Evolutionary conservation across 2,113 vertebrate genomes (phyloP), one percentile per base, ranked within the genome.

Genomic region (Carassius carassius): DNA sequence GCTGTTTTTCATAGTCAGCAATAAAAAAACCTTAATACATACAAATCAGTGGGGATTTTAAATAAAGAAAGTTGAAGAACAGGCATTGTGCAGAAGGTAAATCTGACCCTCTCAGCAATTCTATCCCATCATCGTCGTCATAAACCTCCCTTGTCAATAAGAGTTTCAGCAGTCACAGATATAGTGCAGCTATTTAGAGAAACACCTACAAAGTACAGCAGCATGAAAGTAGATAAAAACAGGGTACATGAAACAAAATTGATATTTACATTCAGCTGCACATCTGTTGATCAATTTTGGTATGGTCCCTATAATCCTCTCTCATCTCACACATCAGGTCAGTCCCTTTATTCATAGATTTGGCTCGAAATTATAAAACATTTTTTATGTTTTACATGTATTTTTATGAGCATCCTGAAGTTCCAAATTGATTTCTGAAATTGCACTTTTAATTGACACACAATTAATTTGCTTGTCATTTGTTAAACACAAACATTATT

Each of bases 251-350:
- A 67, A 85, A 51, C 49, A 87, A 83, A 75, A 78, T 54, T 86
- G 16, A 78, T 90, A 92, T 93, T 77, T 92, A 93, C 91, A 92
- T 63, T 79, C 65, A 90, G 89, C 90, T 91, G 21, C 81, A 84
- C 58, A 17, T 79, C 81, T 84, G 82, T 14, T 88, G 91, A 88
- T 92, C 90, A 85, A 79, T 90, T 94, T 94, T 93, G 92, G 93
- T 93, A 90, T 91, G 83, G 74, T 91, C 58, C 87, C 62, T 60
- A 60, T n/a, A 32, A 73, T 81, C 80, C 75, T 67, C 84, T 72
- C 76, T 35, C 37, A 49, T 80, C 60, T 74, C 72, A 75, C 79
- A 86, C 82, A 85, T 87, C 80, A 65, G 87, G 10, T 65, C 81
- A 89, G 65, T 41, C 62, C 89, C 79, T 32, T 74, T 79, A 73